phyloP scores from a whole-genome alignment of 1,140 invertebrate species.

The Sminthurinus signatus region DNA sequence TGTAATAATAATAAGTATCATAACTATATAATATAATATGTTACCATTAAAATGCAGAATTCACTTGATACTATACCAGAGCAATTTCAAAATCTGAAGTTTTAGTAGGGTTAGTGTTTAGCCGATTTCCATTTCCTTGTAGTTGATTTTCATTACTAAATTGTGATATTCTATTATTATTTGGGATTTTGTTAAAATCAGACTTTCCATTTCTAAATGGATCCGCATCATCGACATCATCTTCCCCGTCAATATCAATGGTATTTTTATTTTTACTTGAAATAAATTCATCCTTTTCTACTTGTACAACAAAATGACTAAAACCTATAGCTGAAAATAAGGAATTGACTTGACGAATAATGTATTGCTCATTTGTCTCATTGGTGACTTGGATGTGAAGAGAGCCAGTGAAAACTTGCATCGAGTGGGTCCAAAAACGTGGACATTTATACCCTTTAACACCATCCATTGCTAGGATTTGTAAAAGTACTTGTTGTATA shows the following conservation, averaged over 20 bases:
- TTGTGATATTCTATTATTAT: no score
- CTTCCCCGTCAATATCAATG: conserved; percentile 7
- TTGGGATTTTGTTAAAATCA: neutral
- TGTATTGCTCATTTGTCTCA: conserved; percentile 47
- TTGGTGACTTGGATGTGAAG: conserved; percentile 48
- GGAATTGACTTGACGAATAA: conserved; percentile 30
- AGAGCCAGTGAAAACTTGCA: conserved; percentile 45
- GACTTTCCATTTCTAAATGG: neutral
- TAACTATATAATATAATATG: no score
- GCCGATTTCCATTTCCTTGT: no score
- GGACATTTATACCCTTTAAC: conserved; percentile 48
- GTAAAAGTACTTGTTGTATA: conserved; percentile 31
- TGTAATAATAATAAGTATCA: no score
- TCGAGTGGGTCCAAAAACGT: conserved; percentile 48
- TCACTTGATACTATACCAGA: no score
- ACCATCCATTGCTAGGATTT: conserved; percentile 48
- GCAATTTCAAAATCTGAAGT: no score
- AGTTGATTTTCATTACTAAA: no score
- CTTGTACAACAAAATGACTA: conserved; percentile 33
- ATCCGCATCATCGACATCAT: neutral
- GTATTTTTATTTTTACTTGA: conserved; percentile 21
- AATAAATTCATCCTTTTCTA: conserved; percentile 37
- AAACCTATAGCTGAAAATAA: conserved; percentile 35
- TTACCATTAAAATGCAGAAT: no score
- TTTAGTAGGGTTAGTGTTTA: no score